Base-by-base conservation (phyloP, 2,888 invertebrate species). In the Melieria omissa region DNA sequence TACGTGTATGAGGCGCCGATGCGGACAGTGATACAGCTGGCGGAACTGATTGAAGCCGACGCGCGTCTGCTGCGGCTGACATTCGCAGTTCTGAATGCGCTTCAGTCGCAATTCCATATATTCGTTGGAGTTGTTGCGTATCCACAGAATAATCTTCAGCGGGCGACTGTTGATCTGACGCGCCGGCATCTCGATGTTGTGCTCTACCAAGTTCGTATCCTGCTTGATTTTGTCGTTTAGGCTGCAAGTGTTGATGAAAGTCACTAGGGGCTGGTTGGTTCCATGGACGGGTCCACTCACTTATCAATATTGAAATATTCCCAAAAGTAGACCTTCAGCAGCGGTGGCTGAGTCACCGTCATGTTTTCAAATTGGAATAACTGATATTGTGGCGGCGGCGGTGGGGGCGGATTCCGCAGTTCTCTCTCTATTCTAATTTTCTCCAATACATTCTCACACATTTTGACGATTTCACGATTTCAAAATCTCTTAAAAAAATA, bases 41-140 rank as follows among this genome's bases (percentile, higher is more conserved):
- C 84, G 83, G 63, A 80, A 84, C 65, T 84, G 84, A 74, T 84
- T 84, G 66, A 84, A 84, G 3, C 84, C 84, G 1, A 84, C 83
- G 4, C 81, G 78, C 0, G 84, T 84, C 70, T 81, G 74, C 52
- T 73, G 4, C 0, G 79, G 82, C 10, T 68, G 71, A 46, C 84
- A 84, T 0, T 79, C 74, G 10, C 84, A 84, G 65, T 84, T 82
- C 70, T 83, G 77, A 1, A 84, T 58, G 0, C 84, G 81, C 60
- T 80, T 83, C 10, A 84, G 29, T 0, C 73, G 73, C 6, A 84
- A 8, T 1, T 73, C 73, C 9, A 81, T 49, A 4, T 72, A 72
- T 42, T 75, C 65, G 5, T 72, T 16, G 0, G 80, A 79, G n/a
- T 77, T 63, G 47, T 81, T 84, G 0, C 78, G 74, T 41, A 84